phyloP scores from a whole-genome alignment of 2,888 invertebrate genomes.

The Epinotia bilunana region DNA sequence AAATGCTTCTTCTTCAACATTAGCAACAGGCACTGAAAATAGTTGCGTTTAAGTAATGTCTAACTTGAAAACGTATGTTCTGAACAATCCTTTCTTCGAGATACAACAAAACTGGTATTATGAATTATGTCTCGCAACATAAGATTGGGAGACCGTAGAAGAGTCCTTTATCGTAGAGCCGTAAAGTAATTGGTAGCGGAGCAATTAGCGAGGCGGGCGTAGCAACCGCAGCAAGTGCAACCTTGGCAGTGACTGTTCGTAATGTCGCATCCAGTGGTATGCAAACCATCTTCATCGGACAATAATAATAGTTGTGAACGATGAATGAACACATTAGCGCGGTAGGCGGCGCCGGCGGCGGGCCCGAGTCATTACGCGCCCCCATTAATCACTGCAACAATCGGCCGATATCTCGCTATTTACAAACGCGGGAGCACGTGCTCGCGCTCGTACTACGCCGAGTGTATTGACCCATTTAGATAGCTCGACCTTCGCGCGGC shows the following conservation, averaged over 20 bases:
- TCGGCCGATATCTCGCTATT: conserved; percentile 85
- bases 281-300: conserved; percentile 75
- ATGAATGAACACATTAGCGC: conserved; percentile 82
- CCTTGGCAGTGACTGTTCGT: conserved; percentile 78
- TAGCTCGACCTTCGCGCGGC: conserved; percentile 85
- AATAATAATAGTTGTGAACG: conserved; percentile 79
- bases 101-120: neutral
- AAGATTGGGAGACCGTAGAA: conserved; percentile 3
- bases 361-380: conserved; percentile 80
- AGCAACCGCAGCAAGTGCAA: conserved; percentile 73
- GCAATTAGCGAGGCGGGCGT: conserved; percentile 65
- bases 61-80: neutral
- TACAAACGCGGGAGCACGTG: conserved; percentile 84
- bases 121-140: neutral
- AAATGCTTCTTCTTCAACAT: too few relatives aligned
- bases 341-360: conserved; percentile 60
- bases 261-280: conserved; percentile 78
- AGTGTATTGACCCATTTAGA: conserved; percentile 85
- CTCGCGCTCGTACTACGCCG: conserved; percentile 81
- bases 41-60: neutral
- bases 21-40: neutral
- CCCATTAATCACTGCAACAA: conserved; percentile 85
- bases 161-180: conserved; percentile 18
- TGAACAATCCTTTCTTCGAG: neutral
- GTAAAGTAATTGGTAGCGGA: conserved; percentile 61